Evolutionary conservation across 2,888 invertebrate genomes (phyloP), one percentile per base, ranked within the genome.

Genomic region (Polydesmus complanatus): DNA sequence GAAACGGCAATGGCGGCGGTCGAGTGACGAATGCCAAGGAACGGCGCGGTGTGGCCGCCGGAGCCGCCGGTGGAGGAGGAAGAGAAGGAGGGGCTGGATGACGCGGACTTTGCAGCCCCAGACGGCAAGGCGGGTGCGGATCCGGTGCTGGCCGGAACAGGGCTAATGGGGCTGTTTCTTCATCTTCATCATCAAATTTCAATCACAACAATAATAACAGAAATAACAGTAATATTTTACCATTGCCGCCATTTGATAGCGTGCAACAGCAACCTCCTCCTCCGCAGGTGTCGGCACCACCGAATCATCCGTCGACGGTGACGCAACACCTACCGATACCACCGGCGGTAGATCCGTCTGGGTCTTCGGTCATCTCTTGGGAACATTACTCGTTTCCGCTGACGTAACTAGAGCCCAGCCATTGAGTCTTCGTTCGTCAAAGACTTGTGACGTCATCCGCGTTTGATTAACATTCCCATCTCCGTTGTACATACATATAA

Each of bases 71-170:
- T 27, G 58, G 25, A n/a, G 58, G 50, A 27, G 58, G 58, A 51
- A 26, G 58, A 52, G 52, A 51, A 58, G 58, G 52, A 51, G 58
- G 58, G 18, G 58, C 58, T 19, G 58, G 58, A 58, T 58, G 58
- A 58, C 58, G 26, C 18, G 52, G 18, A 37, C 48, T 47, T 37
- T 37, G 37, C 37, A 37, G 37, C 14, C 37, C 37, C 37, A 37
- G 37, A 37, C 5, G 37, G 37, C 37, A 37, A 37, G 14, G 37
- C 37, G 37, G 37, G 37, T 37, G 37, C 14, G 37, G 37, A 8
- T 5, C 8, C 14, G 37, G 37, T 14, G 37, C 14, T 14, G 14
- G 8, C 5, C 37, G 37, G 5, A 37, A 14, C 37, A 5, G 37
- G 14, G 37, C 37, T 14, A 37, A 37, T 14, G 37, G 37, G 37